A percentile compares a stretch with the other conserved stretches of the same genome.
These are phyloP conservation scores for Anableps anableps DNA, from an alignment of 2,797 vertebrate genomes.

Conservation along the genomic window DNA sequence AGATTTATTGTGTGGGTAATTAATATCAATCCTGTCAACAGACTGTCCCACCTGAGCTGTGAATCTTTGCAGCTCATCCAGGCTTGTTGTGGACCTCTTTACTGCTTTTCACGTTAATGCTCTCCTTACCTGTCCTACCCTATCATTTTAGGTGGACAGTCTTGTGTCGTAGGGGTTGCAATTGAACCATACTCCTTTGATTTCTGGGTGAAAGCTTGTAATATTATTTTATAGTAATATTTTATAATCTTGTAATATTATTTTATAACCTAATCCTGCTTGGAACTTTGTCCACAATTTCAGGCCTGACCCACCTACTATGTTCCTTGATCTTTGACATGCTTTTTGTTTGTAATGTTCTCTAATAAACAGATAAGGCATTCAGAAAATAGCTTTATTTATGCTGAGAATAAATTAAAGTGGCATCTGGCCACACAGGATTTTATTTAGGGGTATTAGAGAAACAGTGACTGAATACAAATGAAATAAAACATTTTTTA, in stretches of 20 bases:
- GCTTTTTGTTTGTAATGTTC: not conserved
- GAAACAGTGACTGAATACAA: not conserved
- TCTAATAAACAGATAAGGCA: not conserved
- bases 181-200: not conserved
- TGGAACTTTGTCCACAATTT: not conserved
- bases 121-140: no score
- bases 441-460: not conserved
- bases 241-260: not conserved
- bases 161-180: no score
- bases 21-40: no score
- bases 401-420: not conserved
- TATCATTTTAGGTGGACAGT: no score
- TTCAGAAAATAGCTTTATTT: not conserved
- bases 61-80: no score
- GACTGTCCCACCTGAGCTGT: no score
- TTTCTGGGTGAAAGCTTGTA: not conserved
- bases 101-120: no score
- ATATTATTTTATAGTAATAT: not conserved
- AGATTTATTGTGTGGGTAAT: no score
- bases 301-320: not conserved
- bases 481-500: not conserved
- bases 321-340: not conserved
- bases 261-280: not conserved
- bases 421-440: not conserved
- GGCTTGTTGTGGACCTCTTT: no score